A percentile compares a stretch with the other conserved stretches of the same genome.
phyloP scores from a whole-genome alignment of 2,113 vertebrate genomes.

The Perca flavescens region DNA sequence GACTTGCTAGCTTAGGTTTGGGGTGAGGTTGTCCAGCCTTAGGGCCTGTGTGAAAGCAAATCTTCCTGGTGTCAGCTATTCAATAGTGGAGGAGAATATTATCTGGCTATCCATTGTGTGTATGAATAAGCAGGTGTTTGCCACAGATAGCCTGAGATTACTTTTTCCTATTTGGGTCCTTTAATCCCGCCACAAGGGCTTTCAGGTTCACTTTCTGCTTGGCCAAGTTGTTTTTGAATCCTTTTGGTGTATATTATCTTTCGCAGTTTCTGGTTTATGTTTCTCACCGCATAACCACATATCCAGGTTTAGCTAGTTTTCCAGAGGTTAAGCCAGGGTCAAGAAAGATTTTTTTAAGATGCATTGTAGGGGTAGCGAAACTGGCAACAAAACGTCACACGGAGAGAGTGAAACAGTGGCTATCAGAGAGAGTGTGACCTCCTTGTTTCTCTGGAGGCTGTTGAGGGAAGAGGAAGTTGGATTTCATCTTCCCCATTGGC shows the following conservation, averaged over 20 bases:
- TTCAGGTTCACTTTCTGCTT: conserved; percentile 49
- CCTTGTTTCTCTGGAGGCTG: conserved; percentile 47
- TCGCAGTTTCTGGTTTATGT: conserved; percentile 3
- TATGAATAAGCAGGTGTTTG: conserved; percentile 71
- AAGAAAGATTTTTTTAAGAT: not conserved
- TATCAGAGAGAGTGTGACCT: conserved; percentile 36
- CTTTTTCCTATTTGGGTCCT: conserved; percentile 40
- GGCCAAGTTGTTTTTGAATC: conserved; percentile 2
- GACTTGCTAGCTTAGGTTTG: conserved; percentile 74
- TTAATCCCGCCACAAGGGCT: conserved; percentile 47
- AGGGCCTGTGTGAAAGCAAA: conserved; percentile 81
- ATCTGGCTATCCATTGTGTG: conserved; percentile 71
- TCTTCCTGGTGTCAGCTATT: conserved; percentile 81
- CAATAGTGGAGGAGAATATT: conserved; percentile 72
- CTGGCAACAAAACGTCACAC: not conserved
- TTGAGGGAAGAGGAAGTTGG: conserved; percentile 75
- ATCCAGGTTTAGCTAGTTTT: not conserved
- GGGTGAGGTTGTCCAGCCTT: conserved; percentile 78
- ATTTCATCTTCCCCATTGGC: conserved; percentile 71
- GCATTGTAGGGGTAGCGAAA: not conserved
- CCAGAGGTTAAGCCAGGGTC: not conserved
- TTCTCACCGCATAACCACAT: not conserved
- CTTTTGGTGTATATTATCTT: conserved; percentile 4
- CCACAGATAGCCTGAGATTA: conserved; percentile 71
- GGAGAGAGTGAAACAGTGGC: not conserved